Percentiles rank a stretch among this genome's conserved stretches.
These are phyloP conservation scores for Fulmarus glacialis DNA, from an alignment of 2,113 vertebrate genomes.

Conservation along the genomic window DNA sequence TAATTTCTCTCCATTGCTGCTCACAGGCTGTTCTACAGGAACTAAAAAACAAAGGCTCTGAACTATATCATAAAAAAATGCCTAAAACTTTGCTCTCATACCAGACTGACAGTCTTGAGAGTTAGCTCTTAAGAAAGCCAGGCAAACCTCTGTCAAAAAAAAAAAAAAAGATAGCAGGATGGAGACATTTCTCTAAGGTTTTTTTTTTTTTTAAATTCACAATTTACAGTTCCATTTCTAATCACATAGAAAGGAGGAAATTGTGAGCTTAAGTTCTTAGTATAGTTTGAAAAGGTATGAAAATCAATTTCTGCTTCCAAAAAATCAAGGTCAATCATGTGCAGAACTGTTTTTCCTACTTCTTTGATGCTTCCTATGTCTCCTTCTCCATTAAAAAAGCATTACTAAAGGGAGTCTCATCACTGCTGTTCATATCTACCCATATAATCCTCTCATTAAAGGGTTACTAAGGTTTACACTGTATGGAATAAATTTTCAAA, in stretches of 20 bases:
- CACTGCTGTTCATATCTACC: neutral
- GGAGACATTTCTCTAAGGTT: neutral
- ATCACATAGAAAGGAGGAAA: neutral
- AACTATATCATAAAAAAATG: neutral
- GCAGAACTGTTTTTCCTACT: neutral
- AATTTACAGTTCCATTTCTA: neutral
- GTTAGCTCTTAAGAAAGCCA: neutral
- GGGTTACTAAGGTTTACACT: neutral
- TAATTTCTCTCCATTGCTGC: neutral
- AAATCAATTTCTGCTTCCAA: neutral
- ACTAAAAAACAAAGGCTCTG: neutral
- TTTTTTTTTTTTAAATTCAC: neutral
- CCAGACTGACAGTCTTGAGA: neutral
- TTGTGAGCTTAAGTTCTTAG: neutral
- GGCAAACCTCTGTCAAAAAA: neutral
- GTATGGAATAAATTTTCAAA: neutral
- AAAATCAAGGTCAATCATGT: neutral
- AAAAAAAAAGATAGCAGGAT: neutral
- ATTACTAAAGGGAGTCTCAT: neutral
- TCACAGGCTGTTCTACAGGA: neutral
- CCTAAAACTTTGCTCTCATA: neutral
- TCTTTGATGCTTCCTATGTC: neutral
- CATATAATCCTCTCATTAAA: neutral
- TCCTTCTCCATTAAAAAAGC: neutral
- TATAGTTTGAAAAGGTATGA: neutral